Evolutionary conservation across 2,888 invertebrate species (phyloP).

Genomic region (Hylaea fasciaria): DNA sequence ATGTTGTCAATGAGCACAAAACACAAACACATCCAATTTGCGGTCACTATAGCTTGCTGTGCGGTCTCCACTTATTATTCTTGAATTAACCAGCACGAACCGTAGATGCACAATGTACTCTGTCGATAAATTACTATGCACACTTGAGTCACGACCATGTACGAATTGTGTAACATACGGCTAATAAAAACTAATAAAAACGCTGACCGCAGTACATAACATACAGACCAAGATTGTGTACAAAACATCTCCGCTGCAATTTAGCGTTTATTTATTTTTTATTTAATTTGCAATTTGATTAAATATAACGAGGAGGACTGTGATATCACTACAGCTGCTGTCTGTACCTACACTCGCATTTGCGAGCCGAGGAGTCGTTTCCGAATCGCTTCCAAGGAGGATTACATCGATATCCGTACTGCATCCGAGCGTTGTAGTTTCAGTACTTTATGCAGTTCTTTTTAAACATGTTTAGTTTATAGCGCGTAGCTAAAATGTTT

Average conservation of each 20-base stretch:
- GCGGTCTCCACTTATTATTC: conserved; percentile 10
- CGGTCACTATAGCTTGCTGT: conserved; percentile 9
- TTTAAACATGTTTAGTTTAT: not conserved
- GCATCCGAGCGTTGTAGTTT: not conserved
- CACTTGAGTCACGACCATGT: conserved; percentile 12
- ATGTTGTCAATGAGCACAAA: not conserved
- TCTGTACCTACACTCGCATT: not conserved
- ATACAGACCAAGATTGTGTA: too few species aligned
- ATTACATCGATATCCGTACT: not conserved
- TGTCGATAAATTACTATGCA: conserved; percentile 22
- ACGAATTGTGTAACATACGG: conserved; percentile 25
- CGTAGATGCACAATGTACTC: conserved; percentile 4
- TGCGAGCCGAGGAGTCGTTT: conserved; percentile 13
- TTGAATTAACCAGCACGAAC: conserved; percentile 16
- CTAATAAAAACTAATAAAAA: not conserved
- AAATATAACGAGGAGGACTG: too few species aligned
- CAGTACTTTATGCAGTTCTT: not conserved
- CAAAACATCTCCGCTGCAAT: too few species aligned
- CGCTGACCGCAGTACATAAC: not conserved
- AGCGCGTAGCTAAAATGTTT: not conserved
- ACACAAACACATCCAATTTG: conserved; percentile 4
- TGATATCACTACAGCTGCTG: too few species aligned
- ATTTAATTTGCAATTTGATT: too few species aligned
- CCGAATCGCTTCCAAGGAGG: conserved; percentile 20
- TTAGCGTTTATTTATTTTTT: too few species aligned